These are phyloP conservation scores for Hemibagrus wyckioides DNA, from an alignment of 2,113 vertebrate species.

Conservation along the genomic window DNA sequence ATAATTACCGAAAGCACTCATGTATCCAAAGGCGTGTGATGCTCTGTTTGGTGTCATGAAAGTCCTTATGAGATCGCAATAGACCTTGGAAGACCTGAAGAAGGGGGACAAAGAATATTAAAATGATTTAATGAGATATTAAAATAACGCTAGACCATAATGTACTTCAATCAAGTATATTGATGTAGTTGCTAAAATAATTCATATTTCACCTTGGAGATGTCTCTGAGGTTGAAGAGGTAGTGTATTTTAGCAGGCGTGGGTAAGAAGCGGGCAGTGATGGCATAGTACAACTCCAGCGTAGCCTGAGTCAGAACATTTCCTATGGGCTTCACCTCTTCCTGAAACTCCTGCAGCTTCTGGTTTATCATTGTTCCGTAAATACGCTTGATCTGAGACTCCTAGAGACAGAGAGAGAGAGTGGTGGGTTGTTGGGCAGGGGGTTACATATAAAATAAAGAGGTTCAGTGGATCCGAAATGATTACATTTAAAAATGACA, in stretches of 20 bases:
- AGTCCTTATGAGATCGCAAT: slow-evolving; percentile 80
- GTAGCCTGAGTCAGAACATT: slow-evolving; percentile 79
- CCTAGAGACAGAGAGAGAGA: slow-evolving; percentile 64
- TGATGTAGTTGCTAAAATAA: background rate
- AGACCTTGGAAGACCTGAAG: slow-evolving; percentile 87
- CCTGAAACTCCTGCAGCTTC: slow-evolving; percentile 84
- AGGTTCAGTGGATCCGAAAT: background rate
- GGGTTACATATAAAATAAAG: slow-evolving; percentile 56
- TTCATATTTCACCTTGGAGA: slow-evolving; percentile 79
- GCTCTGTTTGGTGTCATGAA: slow-evolving; percentile 81
- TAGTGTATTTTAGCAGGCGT: slow-evolving; percentile 89
- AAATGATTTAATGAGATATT: background rate
- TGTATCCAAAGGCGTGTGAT: slow-evolving; percentile 87
- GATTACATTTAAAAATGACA: background rate
- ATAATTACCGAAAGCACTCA: slow-evolving; percentile 84
- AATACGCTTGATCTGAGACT: slow-evolving; percentile 82
- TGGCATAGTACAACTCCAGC: slow-evolving; percentile 78
- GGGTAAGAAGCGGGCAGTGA: slow-evolving; percentile 80
- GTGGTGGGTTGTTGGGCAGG: slow-evolving; percentile 31
- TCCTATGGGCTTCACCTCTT: slow-evolving; percentile 82
- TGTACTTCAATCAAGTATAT: background rate
- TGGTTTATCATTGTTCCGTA: slow-evolving; percentile 87
- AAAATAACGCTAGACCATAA: background rate
- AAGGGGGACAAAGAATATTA: background rate
- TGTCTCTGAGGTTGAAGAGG: slow-evolving; percentile 90